Percentiles rank a stretch among this genome's conserved stretches.
Conservation (phyloP, 2,113 vertebrate species). For the Scophthalmus maximus region DNA sequence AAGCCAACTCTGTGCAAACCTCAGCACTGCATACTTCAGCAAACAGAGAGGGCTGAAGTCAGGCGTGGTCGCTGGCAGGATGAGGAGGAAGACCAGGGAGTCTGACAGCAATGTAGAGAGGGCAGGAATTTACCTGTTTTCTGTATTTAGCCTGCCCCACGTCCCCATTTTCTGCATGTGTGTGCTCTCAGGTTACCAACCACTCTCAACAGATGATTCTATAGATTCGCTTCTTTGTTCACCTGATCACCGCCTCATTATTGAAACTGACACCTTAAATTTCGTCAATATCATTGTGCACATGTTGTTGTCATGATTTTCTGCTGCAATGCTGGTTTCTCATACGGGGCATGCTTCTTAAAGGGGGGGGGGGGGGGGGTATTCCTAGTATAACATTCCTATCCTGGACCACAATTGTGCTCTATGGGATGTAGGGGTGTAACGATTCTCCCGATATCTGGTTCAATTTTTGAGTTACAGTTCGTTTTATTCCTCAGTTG, state of each 20-base stretch:
- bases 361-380: too few species aligned
- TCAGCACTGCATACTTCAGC: conserved; percentile 62
- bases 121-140: conserved; percentile 10
- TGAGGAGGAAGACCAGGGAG: conserved; percentile 21
- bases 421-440: too few species aligned
- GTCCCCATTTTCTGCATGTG: not conserved
- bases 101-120: not conserved
- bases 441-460: too few species aligned
- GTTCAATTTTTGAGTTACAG: too few species aligned
- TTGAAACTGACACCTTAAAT: conserved; percentile 12
- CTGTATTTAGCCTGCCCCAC: conserved; percentile 12
- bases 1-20: conserved; percentile 58
- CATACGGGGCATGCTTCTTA: not conserved
- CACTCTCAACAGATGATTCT: conserved; percentile 28
- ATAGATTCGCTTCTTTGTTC: conserved; percentile 36
- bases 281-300: conserved; percentile 10
- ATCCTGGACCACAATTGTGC: too few species aligned
- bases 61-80: conserved; percentile 18
- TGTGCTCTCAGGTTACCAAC: conserved; percentile 29
- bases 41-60: conserved; percentile 44
- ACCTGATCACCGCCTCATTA: conserved; percentile 26
- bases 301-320: conserved; percentile 18
- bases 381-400: too few species aligned
- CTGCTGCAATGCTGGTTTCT: not conserved
- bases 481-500: not conserved